phyloP scores from a whole-genome alignment of 2,113 vertebrate species.

The Brachionichthys hirsutus region DNA sequence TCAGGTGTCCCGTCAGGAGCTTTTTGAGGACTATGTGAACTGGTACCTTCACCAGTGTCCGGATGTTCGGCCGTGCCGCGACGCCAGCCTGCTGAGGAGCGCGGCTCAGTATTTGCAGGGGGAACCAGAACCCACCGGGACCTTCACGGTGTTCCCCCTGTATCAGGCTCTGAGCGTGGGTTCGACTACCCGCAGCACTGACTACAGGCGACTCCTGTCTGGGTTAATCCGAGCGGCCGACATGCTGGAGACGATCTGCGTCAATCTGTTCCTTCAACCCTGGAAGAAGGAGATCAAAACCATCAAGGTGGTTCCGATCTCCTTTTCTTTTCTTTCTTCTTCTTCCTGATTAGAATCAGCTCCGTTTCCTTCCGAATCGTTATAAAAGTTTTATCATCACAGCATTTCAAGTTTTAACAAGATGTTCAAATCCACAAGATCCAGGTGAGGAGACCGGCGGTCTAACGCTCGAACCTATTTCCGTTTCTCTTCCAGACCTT shows the following conservation, averaged over 20 bases:
- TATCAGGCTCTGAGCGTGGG: conserved; percentile 24
- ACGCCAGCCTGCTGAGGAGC: conserved; percentile 20
- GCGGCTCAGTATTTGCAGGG: conserved; percentile 45
- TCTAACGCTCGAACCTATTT: not conserved
- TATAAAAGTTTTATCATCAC: no score
- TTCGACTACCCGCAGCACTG: not conserved
- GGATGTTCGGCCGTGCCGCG: conserved; percentile 34
- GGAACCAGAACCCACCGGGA: conserved; percentile 8
- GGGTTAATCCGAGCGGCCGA: conserved; percentile 59
- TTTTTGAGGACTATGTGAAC: conserved; percentile 49
- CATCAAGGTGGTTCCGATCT: conserved; percentile 56
- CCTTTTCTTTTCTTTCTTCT: not conserved
- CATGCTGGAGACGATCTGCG: conserved; percentile 70
- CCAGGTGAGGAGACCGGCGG: no score
- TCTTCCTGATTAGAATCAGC: not conserved
- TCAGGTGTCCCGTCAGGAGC: conserved; percentile 26
- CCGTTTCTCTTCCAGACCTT: conserved; percentile 77
- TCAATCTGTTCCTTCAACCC: conserved; percentile 73
- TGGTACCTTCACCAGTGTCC: conserved; percentile 23
- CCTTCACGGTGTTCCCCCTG: conserved; percentile 59
- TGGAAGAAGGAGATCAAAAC: conserved; percentile 77
- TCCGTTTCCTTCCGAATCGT: not conserved
- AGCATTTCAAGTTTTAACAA: no score
- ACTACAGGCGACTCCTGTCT: conserved; percentile 36
- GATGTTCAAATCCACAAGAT: no score